phyloP scores from a whole-genome alignment of 2,888 invertebrate genomes.

The Ectemnius cavifrons region DNA sequence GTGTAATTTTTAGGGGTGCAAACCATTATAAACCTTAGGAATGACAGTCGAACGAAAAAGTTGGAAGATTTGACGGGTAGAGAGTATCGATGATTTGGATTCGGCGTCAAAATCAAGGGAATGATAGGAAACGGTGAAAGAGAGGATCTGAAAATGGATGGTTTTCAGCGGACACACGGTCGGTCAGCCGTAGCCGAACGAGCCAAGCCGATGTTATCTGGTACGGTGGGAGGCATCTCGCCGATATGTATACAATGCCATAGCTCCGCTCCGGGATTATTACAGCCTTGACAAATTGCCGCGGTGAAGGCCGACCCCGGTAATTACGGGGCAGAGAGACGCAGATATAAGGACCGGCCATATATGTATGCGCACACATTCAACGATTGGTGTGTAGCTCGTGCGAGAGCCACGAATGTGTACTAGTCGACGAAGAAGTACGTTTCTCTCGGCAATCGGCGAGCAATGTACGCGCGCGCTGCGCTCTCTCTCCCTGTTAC shows the following conservation, averaged over 20 bases:
- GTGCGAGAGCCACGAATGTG: background rate
- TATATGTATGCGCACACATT: constrained; percentile 4
- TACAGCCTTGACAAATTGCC: constrained; percentile 78
- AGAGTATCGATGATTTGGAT: constrained; percentile 65
- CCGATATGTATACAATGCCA: constrained; percentile 74
- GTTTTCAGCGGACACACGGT: constrained; percentile 54
- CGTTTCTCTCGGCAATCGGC: background rate
- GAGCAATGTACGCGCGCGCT: background rate
- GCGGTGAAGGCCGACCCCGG: constrained; percentile 75
- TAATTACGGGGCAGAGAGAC: constrained; percentile 74
- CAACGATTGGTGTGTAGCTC: background rate
- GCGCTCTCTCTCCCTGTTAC: background rate
- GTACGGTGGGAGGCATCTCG: constrained; percentile 73
- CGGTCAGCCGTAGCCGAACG: constrained; percentile 28
- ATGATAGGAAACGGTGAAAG: constrained; percentile 57
- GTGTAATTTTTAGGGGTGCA: too few relatives aligned
- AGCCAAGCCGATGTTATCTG: constrained; percentile 63
- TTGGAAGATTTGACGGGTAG: constrained; percentile 25
- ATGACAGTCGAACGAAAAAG: too few relatives aligned
- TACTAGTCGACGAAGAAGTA: background rate
- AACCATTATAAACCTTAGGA: too few relatives aligned
- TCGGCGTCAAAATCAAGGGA: constrained; percentile 65
- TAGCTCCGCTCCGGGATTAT: constrained; percentile 68
- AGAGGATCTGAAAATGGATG: constrained; percentile 64
- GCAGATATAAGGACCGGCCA: constrained; percentile 54